Evolutionary conservation across 2,888 invertebrate genomes (phyloP), one percentile per base, ranked within the genome.

Genomic region (Iphiclides podalirius): DNA sequence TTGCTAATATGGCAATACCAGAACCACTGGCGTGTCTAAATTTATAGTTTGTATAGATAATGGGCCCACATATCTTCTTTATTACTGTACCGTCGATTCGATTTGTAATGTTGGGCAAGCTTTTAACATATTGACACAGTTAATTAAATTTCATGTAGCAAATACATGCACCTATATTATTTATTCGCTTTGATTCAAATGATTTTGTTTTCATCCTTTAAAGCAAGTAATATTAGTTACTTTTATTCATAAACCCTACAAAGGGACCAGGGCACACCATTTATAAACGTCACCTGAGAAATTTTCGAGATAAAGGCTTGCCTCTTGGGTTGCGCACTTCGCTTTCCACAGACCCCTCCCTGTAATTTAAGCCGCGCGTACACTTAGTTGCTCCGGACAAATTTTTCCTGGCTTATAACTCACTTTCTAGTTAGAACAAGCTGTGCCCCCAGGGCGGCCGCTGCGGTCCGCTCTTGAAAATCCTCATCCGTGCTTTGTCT

Each of bases 1-100:
- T 13, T 11, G n/a, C 14, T 31, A 33, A 14, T 52, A 9, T 42
- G 15, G 26, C 9, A 26, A 26, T 26, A 35, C 12, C 15, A 44
- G 38, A 35, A 16, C 12, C 3, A 49, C 43, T 41, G 43, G 23
- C 38, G 2, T 7, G 39, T 39, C 28, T 37, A 71, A 72, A 80
- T 81, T 79, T 76, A 82, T 80, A 75, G 70, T 73, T 73, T 76
- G 72, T 73, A 72, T 74, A 70, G 75, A 72, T 79, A 74, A 79
- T 75, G 67, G 72, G 69, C 66, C 8, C n/a, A 9, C 9, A 26
- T 26, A 26, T 26, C n/a, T n/a, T n/a, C 26, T 26, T 26, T 26
- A 26, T 26, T 26, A 8, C 26, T 9, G 6, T 8, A 8, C 65
- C 63, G 62, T n/a, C n/a, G n/a, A n/a, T n/a, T n/a, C n/a, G n/a